Evolutionary conservation across 2,113 vertebrate species (phyloP).

Genomic region (Gymnarchus niloticus): DNA sequence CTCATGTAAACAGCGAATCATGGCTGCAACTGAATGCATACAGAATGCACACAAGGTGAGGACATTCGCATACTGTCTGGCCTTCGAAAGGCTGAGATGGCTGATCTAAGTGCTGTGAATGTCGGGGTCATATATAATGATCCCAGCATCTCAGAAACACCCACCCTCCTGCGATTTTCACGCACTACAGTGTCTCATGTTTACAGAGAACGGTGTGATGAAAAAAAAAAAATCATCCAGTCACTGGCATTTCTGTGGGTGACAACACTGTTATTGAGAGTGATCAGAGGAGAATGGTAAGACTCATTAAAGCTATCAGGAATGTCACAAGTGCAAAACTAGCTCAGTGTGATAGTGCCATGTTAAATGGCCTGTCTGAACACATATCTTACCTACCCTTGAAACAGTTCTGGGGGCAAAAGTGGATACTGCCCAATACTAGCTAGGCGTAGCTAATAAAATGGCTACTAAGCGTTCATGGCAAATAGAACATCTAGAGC

Average conservation of each 20-base stretch:
- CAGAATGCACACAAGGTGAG: no score
- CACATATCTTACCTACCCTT: background rate
- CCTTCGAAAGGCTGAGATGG: no score
- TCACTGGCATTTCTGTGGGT: background rate
- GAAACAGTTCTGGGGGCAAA: background rate
- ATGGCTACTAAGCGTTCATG: background rate
- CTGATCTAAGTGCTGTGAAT: no score
- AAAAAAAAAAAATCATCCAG: background rate
- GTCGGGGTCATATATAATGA: no score
- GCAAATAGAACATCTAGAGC: background rate
- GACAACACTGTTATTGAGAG: background rate
- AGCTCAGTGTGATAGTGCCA: background rate
- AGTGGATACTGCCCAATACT: background rate
- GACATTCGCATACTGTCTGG: no score
- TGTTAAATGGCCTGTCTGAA: background rate
- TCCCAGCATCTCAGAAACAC: no score
- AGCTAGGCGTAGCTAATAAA: background rate
- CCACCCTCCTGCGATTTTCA: no score
- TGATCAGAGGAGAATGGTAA: background rate
- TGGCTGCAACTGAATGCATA: no score
- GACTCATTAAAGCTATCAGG: background rate
- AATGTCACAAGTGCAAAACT: background rate
- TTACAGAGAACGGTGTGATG: background rate
- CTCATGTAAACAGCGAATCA: no score
- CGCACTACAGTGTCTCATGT: background rate